phyloP scores from a whole-genome alignment of 2,113 vertebrate species.

The Plotosus lineatus region DNA sequence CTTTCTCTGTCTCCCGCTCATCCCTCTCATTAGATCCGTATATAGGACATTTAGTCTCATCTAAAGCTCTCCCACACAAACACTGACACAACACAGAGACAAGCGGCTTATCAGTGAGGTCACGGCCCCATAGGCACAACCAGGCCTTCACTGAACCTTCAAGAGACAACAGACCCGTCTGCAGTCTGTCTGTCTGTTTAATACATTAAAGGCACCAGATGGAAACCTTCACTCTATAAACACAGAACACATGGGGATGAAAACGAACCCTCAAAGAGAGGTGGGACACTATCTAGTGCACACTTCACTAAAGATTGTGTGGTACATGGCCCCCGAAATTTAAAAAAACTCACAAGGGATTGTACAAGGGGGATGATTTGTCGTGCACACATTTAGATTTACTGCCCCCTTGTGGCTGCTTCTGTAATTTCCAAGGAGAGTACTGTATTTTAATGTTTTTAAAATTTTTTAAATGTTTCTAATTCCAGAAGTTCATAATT shows the following conservation, averaged over 20 bases:
- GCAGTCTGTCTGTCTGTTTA: neutral
- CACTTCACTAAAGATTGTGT: neutral
- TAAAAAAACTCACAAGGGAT: neutral
- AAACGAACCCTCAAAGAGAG: neutral
- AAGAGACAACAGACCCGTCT: neutral
- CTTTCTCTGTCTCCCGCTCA: neutral
- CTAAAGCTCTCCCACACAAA: neutral
- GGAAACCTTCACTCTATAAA: neutral
- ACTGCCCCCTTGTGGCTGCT: neutral
- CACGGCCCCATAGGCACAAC: neutral
- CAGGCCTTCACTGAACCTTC: neutral
- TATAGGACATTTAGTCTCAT: neutral
- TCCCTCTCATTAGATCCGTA: neutral
- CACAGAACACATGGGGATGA: neutral
- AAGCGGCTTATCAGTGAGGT: neutral
- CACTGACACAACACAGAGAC: slow-evolving; percentile 3
- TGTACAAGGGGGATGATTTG: neutral
- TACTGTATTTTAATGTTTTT: too few relatives aligned
- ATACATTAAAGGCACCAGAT: neutral
- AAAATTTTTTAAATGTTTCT: too few relatives aligned
- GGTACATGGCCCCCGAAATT: neutral
- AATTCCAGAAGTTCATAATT: too few relatives aligned
- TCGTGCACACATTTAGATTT: neutral
- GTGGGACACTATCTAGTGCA: neutral
- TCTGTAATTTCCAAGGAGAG: neutral